Base-by-base conservation (phyloP, 2,113 vertebrate species). In the Pelecanus crispus region DNA sequence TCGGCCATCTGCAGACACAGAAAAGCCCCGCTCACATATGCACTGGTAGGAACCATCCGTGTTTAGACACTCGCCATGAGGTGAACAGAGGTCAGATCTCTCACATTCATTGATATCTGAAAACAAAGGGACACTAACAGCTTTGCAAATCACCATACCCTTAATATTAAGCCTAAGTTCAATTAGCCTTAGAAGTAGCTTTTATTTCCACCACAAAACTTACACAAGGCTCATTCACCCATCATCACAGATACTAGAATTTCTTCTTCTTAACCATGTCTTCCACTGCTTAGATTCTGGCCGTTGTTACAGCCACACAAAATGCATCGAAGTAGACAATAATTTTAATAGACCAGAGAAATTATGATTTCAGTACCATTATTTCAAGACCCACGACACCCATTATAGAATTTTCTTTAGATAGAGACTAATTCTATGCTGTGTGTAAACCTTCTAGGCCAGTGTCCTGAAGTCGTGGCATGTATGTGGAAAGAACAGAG, bases 31-130 rank as follows among this genome's bases (percentile, higher is more conserved):
- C 49, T 99, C 98, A 40, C 99, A 99, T 55, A 98, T 83, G 89
- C 99, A 99, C 62, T 98, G 91, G 95, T 99, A 99, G 71, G 98
- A 99, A 9, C 99, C 99, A 5, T 98, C 98, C 0, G 98, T 99
- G 98, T 99, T 99, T 4, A 99, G 95, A 97, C 99, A 99, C n/a
- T 98, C 97, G 16, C 99, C 99, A 0, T 99, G 98, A 31, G 98
- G 98, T 25, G 97, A 97, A 34, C 99, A 99, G 73, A 99, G 98
- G 47, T 99, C 98, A 6, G 98, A 89, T 98, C 97, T 58, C 96
- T 98, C 92, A 97, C 99, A 99, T 94, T 99, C 99, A 49, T 99
- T 98, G 71, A 99, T 97, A 97, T 99, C 99, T 99, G 97, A 92
- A 94, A 97, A 72, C 36, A 92, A 15, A 89, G 85, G 70, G 13